These are phyloP conservation scores for Campoplex capitator DNA, from an alignment of 2,888 invertebrate genomes.

Conservation along the genomic window DNA sequence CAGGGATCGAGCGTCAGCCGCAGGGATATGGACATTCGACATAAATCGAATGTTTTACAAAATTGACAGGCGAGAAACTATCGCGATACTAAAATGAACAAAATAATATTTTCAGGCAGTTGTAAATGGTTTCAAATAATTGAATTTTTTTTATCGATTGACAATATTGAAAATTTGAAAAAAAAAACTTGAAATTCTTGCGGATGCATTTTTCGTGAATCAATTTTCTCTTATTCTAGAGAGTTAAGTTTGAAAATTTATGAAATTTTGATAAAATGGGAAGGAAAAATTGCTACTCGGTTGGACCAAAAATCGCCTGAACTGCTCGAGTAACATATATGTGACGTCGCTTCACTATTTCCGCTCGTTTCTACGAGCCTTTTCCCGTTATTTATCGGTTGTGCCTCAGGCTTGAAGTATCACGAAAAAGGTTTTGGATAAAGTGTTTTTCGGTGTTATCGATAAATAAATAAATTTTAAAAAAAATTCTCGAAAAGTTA, in stretches of 20 bases:
- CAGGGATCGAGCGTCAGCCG: background rate
- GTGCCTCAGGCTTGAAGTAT: background rate
- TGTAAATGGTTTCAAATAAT: background rate
- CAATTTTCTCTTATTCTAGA: background rate
- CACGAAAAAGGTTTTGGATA: background rate
- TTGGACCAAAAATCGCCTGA: background rate
- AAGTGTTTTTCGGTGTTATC: conserved; percentile 9
- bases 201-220: background rate
- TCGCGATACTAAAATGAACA: background rate
- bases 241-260: background rate
- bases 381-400: background rate
- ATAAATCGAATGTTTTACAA: background rate
- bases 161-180: background rate
- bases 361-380: background rate
- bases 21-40: background rate
- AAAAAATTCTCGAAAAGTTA: background rate
- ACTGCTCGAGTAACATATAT: background rate
- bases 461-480: background rate
- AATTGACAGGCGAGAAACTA: background rate
- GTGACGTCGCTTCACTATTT: background rate
- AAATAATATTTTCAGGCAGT: background rate
- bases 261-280: background rate
- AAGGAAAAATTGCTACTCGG: background rate
- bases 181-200: background rate
- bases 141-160: background rate